Evolutionary conservation across 2,888 invertebrate species (phyloP).

Genomic region (Dicyrtoma fusca): DNA sequence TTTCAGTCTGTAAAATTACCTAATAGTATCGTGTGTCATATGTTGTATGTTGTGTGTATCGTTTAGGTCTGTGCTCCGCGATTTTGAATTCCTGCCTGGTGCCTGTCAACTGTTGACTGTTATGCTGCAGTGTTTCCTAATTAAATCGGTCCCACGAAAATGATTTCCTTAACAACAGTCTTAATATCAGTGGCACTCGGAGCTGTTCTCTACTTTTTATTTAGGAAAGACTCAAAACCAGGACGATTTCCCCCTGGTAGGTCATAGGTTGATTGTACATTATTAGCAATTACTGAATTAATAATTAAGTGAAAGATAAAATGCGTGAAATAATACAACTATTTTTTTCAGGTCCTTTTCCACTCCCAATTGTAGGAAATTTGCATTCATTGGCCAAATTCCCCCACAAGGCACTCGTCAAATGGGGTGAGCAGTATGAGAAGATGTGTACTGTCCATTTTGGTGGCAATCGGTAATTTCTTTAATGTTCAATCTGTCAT

Average conservation of each 20-base stretch:
- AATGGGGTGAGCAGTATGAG: conserved; percentile 14
- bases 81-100: too few relatives aligned
- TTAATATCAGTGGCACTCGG: not conserved
- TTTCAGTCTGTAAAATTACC: too few relatives aligned
- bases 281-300: too few relatives aligned
- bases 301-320: too few relatives aligned
- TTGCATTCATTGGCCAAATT: not conserved
- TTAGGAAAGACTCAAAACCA: not conserved
- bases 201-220: not conserved
- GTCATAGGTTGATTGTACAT: too few relatives aligned
- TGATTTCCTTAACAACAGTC: not conserved
- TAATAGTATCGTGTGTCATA: too few relatives aligned
- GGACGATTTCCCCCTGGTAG: not conserved
- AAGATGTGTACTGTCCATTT: conserved; percentile 1
- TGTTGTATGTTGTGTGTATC: too few relatives aligned
- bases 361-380: conserved; percentile 7
- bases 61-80: too few relatives aligned
- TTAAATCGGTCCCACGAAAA: too few relatives aligned
- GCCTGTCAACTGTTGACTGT: too few relatives aligned
- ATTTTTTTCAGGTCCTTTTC: conserved; percentile 2
- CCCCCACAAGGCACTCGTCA: conserved; percentile 3
- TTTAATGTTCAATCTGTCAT: not conserved
- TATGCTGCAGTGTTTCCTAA: too few relatives aligned
- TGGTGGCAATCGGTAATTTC: conserved; percentile 1
- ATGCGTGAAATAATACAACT: not conserved